phyloP scores from a whole-genome alignment of 2,797 vertebrate species.

The Hipposideros larvatus region DNA sequence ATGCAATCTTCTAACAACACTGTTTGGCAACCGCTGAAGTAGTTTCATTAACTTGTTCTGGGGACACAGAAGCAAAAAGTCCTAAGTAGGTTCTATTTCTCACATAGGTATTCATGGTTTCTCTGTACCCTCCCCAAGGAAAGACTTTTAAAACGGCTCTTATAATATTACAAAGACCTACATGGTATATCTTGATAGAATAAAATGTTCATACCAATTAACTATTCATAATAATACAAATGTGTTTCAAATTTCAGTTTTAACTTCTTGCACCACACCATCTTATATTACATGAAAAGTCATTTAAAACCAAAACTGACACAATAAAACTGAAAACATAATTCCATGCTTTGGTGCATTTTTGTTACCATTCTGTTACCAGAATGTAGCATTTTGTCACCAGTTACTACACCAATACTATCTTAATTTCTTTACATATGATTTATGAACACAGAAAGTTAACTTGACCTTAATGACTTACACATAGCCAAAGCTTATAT shows the following conservation, averaged over 20 bases:
- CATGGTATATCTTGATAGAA: neutral
- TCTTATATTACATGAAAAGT: slow-evolving; percentile 38
- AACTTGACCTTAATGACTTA: slow-evolving; percentile 12
- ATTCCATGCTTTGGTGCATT: neutral
- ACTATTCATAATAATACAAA: neutral
- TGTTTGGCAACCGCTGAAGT: slow-evolving; percentile 95
- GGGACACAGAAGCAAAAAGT: slow-evolving; percentile 69
- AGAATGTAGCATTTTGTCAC: neutral
- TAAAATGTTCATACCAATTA: slow-evolving; percentile 30
- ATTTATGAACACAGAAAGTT: neutral
- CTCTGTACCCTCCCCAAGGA: neutral
- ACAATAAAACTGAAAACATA: slow-evolving; percentile 9
- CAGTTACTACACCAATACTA: neutral
- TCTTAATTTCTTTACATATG: slow-evolving; percentile 7
- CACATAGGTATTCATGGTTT: neutral
- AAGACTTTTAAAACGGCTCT: slow-evolving; percentile 6
- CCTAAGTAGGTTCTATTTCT: neutral
- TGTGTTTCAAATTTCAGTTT: slow-evolving; percentile 35
- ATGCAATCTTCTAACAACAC: slow-evolving; percentile 95
- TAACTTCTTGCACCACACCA: slow-evolving; percentile 39
- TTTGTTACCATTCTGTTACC: neutral
- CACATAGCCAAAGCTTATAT: neutral
- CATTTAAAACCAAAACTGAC: neutral
- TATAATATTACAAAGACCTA: slow-evolving; percentile 33
- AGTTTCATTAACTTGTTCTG: slow-evolving; percentile 99